phyloP scores from a whole-genome alignment of 2,888 invertebrate species.

The Frankliniella fusca region DNA sequence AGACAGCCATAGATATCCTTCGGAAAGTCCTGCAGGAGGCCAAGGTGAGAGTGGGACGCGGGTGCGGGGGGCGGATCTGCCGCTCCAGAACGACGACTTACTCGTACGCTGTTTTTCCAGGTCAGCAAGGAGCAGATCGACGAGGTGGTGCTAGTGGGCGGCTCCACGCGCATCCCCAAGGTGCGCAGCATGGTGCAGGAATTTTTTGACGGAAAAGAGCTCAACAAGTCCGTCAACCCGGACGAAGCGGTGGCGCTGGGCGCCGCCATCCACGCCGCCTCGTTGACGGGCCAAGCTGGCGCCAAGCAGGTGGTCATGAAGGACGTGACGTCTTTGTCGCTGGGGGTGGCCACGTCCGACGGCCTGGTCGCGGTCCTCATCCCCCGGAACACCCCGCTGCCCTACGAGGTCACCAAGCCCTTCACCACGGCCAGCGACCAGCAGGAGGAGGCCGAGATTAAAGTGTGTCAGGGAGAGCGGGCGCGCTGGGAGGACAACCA shows the following conservation, averaged over 20 bases:
- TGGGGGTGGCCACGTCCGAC: constrained; percentile 87
- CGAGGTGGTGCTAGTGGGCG: constrained; percentile 66
- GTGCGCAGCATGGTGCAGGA: constrained; percentile 94
- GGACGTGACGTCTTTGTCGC: constrained; percentile 86
- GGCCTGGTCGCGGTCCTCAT: constrained; percentile 95
- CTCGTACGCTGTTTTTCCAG: constrained; percentile 35
- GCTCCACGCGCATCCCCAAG: constrained; percentile 94
- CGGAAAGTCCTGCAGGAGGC: constrained; percentile 94
- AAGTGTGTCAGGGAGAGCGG: constrained; percentile 82
- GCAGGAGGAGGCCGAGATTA: constrained; percentile 91
- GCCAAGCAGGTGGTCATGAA: constrained; percentile 58
- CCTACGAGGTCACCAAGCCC: constrained; percentile 92
- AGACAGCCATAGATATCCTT: constrained; percentile 92
- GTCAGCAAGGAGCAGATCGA: constrained; percentile 88
- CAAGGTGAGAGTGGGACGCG: constrained; percentile 50
- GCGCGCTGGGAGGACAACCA: constrained; percentile 96
- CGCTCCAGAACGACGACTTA: background rate
- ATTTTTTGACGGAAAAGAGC: constrained; percentile 93
- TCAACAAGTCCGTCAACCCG: constrained; percentile 95
- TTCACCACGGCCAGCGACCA: constrained; percentile 98
- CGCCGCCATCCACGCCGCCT: constrained; percentile 91
- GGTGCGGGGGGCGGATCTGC: too few species aligned
- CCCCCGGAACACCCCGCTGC: constrained; percentile 95
- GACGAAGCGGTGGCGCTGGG: constrained; percentile 98
- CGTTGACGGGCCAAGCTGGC: background rate